Evolutionary conservation across 2,888 invertebrate genomes (phyloP), one percentile per base, ranked within the genome.

Genomic region (Dromius quadrimaculatus): DNA sequence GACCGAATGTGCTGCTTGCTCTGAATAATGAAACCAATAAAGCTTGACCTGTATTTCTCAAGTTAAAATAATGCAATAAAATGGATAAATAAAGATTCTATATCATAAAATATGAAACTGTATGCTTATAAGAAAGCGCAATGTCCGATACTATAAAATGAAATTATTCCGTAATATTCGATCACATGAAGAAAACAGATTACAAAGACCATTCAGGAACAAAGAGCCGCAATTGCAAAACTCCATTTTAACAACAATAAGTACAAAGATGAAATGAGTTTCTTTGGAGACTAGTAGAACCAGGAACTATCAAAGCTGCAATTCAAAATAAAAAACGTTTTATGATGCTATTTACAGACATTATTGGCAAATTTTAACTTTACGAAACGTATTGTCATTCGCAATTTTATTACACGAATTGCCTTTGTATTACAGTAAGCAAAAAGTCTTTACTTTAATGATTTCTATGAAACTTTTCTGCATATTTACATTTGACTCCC

Each of bases 241-340:
- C 59, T 59, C 19, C 20, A 59, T 59, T 59, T 59, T 36, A 59
- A 59, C 59, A 59, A 59, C 59, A 59, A 59, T 59, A 19, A 59
- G 20, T 23, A 9, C 34, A 59, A 57, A 59, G 59, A 59, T 59
- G 59, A 59, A 59, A 59, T 36, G 11, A 59, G 11, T 34, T 59
- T 59, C 36, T 36, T 17, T 54, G 50, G 13, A 41, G 41, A 41
- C 23, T 28, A 47, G 47, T 8, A 22, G 47, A 47, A 6, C 3
- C 9, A 54, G 15, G 13, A 9, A 23, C 50, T 3, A 4, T 15
- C 20, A 47, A 50, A 54, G 41, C 13, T 28, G 20, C 50, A 28
- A 28, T 54, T 47, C 13, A 3, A 23, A 22, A 23, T 11, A 47
- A 47, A 22, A 23, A 23, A 47, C 22, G 28, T 54, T 54, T 54